Evolutionary conservation across 53 echinoderm and acorn worm species (phyloP), one percentile per base, ranked within the genome.

Genomic region (Henricia sp.): DNA sequence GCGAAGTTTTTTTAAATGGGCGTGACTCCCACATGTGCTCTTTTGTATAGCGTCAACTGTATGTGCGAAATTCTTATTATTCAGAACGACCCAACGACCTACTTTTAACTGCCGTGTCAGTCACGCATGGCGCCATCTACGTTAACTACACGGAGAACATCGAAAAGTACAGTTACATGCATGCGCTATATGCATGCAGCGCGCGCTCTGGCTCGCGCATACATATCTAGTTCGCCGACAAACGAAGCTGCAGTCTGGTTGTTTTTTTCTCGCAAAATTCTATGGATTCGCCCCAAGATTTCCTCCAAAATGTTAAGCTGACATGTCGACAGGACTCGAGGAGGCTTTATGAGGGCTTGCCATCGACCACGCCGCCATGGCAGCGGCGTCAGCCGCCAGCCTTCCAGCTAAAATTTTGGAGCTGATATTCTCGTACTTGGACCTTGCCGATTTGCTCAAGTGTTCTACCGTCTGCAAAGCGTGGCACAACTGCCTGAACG

Each of bases 401-500:
- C 90, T 97, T 35, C 97, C 97, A 69, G 87, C 85, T 65, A 86
- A 82, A 76, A 85, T 92, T 32, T 76, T 94, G 72, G 97, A 97
- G 86, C 84, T 92, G 71, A 91, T 94, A 64, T 97, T 97, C 72
- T 97, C 96, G 37, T 80, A 86, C 53, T 84, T 97, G 91, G 97
- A 97, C 40, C 90, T 97, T 43, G 83, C 92, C 63, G 94, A 97
- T 88, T 67, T 97, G 62, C 85, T 94, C 17, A 82, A 92, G 64
- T 94, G 94, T 85, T 90, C 97, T 1, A 63, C 90, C 29, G 94
- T 94, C 68, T 94, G 94, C 48, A 94, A 94, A 57, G 83, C 87
- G 8, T 97, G 97, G 97, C 90, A 97, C 34, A 90, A 97, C 72
- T 92, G 89, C 74, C 90, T 97, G 6, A 91, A 97, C 65, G 97